Evolutionary conservation across 2,888 invertebrate species (phyloP), one percentile per base, ranked within the genome.

Genomic region (Epirrhoe tristata): DNA sequence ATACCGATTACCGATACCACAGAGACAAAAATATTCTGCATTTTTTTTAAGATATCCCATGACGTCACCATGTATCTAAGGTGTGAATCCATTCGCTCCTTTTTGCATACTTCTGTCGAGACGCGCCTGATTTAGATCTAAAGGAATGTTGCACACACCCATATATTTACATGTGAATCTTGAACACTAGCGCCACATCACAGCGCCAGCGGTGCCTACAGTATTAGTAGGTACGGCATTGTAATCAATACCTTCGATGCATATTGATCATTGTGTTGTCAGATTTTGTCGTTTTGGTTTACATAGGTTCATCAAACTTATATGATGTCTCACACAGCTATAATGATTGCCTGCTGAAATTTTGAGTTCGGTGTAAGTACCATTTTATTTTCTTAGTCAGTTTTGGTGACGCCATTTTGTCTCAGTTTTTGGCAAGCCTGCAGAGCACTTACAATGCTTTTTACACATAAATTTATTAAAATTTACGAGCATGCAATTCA

Each of bases 61-160:
- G 36, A 36, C 12, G 12, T 12, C 39, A 10, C 39, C 8, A 43
- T 7, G 34, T 39, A 55, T 50, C 54, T 58, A 55, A 55, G 66
- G 62, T 66, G 58, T 51, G 39, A 34, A 51, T 63, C 34, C 59
- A 14, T 56, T 62, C 54, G 48, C 32, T 36, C 39, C 68, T 31
- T 79, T 79, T 81, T 78, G 79, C 81, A 77, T 77, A 69, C 75
- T 70, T 61, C 36, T 24, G 71, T 64, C 73, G 66, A 71, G 68
- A 53, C 72, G 68, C 69, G 75, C 76, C 78, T 74, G 76, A 78
- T 80, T 78, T 81, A 81, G 80, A 77, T 70, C 61, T 57, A 70
- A 67, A 65, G 73, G 76, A 74, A 77, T 80, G 72, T 69, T 56
- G 17, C 46, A 67, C 55, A 63, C 53, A 69, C 43, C 14, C 51